Percentiles rank a stretch among this genome's conserved stretches.
These are phyloP conservation scores for Hephaestus fuliginosus DNA, from an alignment of 2,797 vertebrate species.

Conservation along the genomic window DNA sequence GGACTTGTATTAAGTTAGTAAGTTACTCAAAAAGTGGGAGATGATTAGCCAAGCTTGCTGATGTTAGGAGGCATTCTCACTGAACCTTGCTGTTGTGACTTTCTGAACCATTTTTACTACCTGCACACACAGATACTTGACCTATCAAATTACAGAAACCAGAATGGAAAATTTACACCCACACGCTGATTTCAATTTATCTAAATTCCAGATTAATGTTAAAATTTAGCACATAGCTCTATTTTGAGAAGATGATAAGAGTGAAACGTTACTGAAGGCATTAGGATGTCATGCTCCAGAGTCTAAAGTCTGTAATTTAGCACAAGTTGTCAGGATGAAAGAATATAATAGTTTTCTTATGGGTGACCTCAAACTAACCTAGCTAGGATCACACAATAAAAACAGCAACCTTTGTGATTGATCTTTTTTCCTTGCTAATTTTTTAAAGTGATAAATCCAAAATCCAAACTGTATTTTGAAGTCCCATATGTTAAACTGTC, in stretches of 20 bases:
- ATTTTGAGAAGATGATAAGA: background rate
- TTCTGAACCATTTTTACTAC: background rate
- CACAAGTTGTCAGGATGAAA: background rate
- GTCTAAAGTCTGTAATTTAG: background rate
- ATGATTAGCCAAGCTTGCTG: too few relatives aligned
- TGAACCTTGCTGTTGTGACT: background rate
- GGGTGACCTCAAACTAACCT: background rate
- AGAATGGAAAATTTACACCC: background rate
- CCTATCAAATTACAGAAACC: background rate
- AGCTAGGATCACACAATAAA: background rate
- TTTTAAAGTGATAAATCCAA: background rate
- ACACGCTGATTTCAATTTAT: background rate
- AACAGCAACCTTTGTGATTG: background rate
- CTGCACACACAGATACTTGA: background rate
- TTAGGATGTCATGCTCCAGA: background rate
- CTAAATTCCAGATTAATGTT: background rate
- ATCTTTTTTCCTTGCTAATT: conserved; percentile 7
- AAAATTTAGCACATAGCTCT: background rate
- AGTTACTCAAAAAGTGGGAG: too few relatives aligned
- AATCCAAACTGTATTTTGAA: background rate
- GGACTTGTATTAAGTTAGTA: too few relatives aligned
- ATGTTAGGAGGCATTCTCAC: too few relatives aligned
- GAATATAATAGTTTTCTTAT: background rate
- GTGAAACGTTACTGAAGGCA: background rate
- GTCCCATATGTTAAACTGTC: conserved; percentile 33